Base-by-base conservation (phyloP, 2,888 invertebrate species). In the Scrobipalpa atriplicella region DNA sequence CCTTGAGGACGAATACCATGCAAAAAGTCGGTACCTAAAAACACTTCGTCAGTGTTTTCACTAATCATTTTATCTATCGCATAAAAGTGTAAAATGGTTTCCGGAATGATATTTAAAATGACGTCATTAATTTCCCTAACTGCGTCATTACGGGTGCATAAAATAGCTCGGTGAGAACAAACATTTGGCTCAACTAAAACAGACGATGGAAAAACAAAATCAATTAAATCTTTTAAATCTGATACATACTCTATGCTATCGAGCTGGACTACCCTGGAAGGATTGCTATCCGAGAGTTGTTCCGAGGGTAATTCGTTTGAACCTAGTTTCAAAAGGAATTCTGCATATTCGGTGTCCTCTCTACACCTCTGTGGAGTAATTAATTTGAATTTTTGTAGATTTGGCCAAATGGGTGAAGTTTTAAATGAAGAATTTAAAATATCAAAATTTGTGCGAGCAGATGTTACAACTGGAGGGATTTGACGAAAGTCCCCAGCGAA, bases 401-500 rank as follows among this genome's bases (percentile, higher is more conserved):
- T n/a, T 16, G 38, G 21, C 67, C 67, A 67, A 52, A 69, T 16
- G 11, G 63, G 69, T 8, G 69, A 69, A 7, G 69, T 29, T 29
- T 29, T 29, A 29, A 29, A 29, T 5, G 61, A 68, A 16, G 36
- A 39, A 62, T 68, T 66, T 18, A 66, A 5, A n/a, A 66, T 56
- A 64, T 68, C 68, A 1, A 43, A 64, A 47, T 64, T 64, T 16
- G 43, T 52, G 47, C 13, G 29, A 1, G 68, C 68, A 1, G 62
- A 36, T 0, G 56, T 16, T 1, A 70, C 66, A 2, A 71, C 68
- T 13, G 71, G 69, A 41, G 68, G 67, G n/a, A 71, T 68, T 56
- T 69, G 69, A n/a, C 69, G 64, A 62, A 69, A 71, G 51, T 71
- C 68, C 3, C 69, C 69, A 11, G 69, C 66, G 43, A 69, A 71